These are phyloP conservation scores for Ictalurus furcatus DNA, from an alignment of 2,113 vertebrate species.

Conservation along the genomic window DNA sequence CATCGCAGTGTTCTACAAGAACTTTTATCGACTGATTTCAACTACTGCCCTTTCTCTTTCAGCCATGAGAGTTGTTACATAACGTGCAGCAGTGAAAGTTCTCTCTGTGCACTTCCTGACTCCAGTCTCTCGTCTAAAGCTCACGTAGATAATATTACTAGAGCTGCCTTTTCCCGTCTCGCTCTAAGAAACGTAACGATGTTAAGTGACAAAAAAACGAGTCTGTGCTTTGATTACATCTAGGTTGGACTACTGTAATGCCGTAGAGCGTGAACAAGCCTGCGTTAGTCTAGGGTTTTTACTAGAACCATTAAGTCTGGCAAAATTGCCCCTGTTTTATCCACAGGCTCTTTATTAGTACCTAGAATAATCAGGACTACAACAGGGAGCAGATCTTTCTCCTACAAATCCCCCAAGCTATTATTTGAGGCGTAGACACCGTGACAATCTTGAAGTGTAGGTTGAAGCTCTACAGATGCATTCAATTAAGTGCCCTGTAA, in stretches of 20 bases:
- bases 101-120: not conserved
- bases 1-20: too few species aligned
- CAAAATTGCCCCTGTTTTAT: not conserved
- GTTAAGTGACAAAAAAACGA: too few species aligned
- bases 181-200: not conserved
- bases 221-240: not conserved
- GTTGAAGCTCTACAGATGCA: not conserved
- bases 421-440: not conserved
- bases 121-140: not conserved
- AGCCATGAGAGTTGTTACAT: not conserved
- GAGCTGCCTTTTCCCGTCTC: not conserved
- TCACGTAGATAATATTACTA: not conserved
- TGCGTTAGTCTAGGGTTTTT: not conserved
- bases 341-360: not conserved
- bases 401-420: not conserved
- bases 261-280: not conserved
- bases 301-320: not conserved
- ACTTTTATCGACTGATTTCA: not conserved
- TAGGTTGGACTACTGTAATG: not conserved
- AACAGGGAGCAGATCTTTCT: not conserved
- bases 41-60: conserved; percentile 7
- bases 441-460: not conserved
- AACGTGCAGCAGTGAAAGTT: not conserved
- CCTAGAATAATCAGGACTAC: not conserved
- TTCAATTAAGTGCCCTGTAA: not conserved